Evolutionary conservation across 2,113 vertebrate genomes (phyloP), one percentile per base, ranked within the genome.

Genomic region (Pedetes capensis): DNA sequence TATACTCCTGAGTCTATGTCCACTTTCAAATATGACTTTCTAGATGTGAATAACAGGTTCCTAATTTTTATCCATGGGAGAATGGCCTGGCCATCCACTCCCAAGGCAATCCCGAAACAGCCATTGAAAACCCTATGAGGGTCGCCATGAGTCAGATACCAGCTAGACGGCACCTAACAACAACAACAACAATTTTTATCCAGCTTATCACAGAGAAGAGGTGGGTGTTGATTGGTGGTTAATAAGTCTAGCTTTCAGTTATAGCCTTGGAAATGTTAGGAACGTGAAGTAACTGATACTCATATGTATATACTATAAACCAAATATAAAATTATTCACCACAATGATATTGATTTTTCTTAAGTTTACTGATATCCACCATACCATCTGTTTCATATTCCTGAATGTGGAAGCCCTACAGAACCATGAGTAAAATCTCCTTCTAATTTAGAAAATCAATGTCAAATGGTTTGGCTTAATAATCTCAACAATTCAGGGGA

Each of bases 161-260:
- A n/a, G n/a, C n/a, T n/a, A n/a, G n/a, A n/a, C n/a, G n/a, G n/a
- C n/a, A n/a, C n/a, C n/a, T n/a, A n/a, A n/a, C n/a, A n/a, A n/a
- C n/a, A n/a, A n/a, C n/a, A n/a, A n/a, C n/a, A n/a, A n/a, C n/a
- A 80, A 53, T 81, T 95, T 95, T 87, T 22, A 72, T 95, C 89
- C 42, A 89, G 29, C 86, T 72, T 84, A 71, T 44, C 88, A 93
- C 42, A 44, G 23, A 53, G 34, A 61, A 93, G 90, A 90, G n/a
- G 32, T 76, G 7, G 37, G 20, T 57, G 34, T 55, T 87, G 32
- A 68, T 75, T 44, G 37, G 23, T 64, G 8, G 12, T 14, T 47
- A 72, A 51, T 72, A 91, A 97, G 20, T 44, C 27, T 51, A 91
- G 69, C 23, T 97, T 94, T 95, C 75, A 66, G 32, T 66, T 79